Evolutionary conservation across 2,888 invertebrate genomes (phyloP).

Genomic region (Hirtodrosophila histrioides): DNA sequence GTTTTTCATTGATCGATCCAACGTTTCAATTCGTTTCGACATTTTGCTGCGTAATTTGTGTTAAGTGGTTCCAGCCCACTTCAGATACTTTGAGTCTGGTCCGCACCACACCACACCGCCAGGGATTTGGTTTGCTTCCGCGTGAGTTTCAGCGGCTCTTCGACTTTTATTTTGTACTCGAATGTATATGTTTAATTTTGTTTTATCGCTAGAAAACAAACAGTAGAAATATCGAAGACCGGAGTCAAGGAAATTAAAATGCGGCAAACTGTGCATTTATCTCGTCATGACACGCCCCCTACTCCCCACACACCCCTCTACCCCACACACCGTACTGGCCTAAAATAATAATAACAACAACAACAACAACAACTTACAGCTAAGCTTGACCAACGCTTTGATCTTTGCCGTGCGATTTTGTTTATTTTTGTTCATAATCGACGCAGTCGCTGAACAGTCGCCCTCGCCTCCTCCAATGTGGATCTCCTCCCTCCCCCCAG

Average conservation of each 20-base stretch:
- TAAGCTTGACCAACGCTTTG: constrained; percentile 66
- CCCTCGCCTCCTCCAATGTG: constrained; percentile 29
- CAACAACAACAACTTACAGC: constrained; percentile 36
- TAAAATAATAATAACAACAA: constrained; percentile 15
- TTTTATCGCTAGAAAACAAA: constrained; percentile 63
- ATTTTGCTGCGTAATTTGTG: constrained; percentile 83
- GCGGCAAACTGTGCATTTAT: constrained; percentile 79
- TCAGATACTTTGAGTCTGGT: constrained; percentile 50
- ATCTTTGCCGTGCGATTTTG: constrained; percentile 75
- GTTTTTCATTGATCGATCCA: constrained; percentile 68
- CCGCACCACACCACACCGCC: constrained; percentile 5
- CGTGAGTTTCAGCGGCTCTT: constrained; percentile 28
- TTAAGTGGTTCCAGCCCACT: constrained; percentile 82
- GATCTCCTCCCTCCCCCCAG: constrained; percentile 12
- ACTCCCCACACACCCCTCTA: neutral
- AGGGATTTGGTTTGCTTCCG: constrained; percentile 57
- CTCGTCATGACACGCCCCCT: constrained; percentile 64
- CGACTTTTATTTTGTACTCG: neutral
- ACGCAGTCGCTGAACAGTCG: constrained; percentile 42
- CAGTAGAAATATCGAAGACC: constrained; percentile 32
- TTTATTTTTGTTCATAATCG: constrained; percentile 80
- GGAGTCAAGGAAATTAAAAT: constrained; percentile 62
- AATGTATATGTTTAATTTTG: constrained; percentile 65
- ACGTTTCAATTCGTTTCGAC: constrained; percentile 77
- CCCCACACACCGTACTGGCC: neutral